Conservation (phyloP, 2,888 invertebrate genomes). For the Rhingia campestris region DNA sequence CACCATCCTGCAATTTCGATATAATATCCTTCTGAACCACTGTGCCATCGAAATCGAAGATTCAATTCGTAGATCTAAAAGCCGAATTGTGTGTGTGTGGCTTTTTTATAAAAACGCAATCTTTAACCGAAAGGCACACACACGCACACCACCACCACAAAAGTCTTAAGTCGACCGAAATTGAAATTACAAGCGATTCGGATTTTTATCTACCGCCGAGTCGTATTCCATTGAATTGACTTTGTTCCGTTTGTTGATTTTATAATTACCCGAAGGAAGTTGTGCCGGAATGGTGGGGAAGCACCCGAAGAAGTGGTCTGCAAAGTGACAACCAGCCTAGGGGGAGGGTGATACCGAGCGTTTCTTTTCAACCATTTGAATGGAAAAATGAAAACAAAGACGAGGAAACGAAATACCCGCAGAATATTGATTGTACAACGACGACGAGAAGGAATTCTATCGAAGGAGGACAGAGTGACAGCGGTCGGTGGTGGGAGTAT, state of each 20-base stretch:
- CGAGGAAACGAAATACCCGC: slow-evolving; percentile 19
- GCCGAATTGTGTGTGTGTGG: no score
- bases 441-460: neutral
- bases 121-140: no score
- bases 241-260: slow-evolving; percentile 64
- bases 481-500: neutral
- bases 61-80: no score
- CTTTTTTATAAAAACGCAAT: no score
- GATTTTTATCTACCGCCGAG: slow-evolving; percentile 48
- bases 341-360: slow-evolving; percentile 11
- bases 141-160: no score
- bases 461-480: slow-evolving; percentile 11
- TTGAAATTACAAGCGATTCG: slow-evolving; percentile 50
- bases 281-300: neutral
- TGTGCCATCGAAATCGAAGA: no score
- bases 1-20: no score
- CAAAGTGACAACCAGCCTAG: slow-evolving; percentile 23
- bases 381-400: slow-evolving; percentile 6
- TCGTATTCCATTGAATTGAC: slow-evolving; percentile 55
- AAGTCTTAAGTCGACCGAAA: slow-evolving; percentile 10
- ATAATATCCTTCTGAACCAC: no score
- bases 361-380: slow-evolving; percentile 7
- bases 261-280: slow-evolving; percentile 54
- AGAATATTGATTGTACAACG: slow-evolving; percentile 33
- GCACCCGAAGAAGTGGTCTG: slow-evolving; percentile 18